Evolutionary conservation across 2,797 vertebrate genomes (phyloP), one percentile per base, ranked within the genome.

Genomic region (Anniella stebbinsi): DNA sequence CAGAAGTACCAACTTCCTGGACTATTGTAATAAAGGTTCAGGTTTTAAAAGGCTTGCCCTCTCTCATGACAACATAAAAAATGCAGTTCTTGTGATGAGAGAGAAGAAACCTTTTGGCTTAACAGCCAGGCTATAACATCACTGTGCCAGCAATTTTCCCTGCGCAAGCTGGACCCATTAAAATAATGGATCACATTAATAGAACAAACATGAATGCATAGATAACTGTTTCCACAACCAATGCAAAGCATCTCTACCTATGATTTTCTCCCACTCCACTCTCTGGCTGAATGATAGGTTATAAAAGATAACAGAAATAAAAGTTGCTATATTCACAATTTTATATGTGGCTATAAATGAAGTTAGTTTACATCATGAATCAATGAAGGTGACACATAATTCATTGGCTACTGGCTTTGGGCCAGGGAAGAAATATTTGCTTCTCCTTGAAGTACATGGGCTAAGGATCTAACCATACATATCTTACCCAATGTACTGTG

Each of bases 131-230:
- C 77, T 94, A 91, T 86, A 85, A 91, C 87, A 92, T 94, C 30
- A 78, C 91, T 91, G 93, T 38, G 45, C 93, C 94, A 93, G 92
- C 91, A 92, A 45, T 93, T 93, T 92, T 93, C 92, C 89, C 88
- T 93, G 95, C 95, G 93, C 93, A 95, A 91, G 94, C 92, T 92
- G 91, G 93, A 92, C 41, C 90, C 93, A 96, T 96, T 96, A 95
- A 93, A 94, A 93, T 96, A 96, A 95, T 96, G 94, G 92, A 96
- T 84, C 60, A 9, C 77, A 92, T 88, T 86, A 94, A 60, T 88
- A 94, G 92, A 89, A 90, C 89, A 88, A 90, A 89, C 82, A 90
- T 87, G 94, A 96, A 96, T 94, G 78, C 88, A 95, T 91, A 88
- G 25, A 0, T 96, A 92, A 92, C 93, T 91, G 86, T 89, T 92